These are phyloP conservation scores for Salminus brasiliensis DNA, from an alignment of 2,113 vertebrate genomes.

Conservation along the genomic window DNA sequence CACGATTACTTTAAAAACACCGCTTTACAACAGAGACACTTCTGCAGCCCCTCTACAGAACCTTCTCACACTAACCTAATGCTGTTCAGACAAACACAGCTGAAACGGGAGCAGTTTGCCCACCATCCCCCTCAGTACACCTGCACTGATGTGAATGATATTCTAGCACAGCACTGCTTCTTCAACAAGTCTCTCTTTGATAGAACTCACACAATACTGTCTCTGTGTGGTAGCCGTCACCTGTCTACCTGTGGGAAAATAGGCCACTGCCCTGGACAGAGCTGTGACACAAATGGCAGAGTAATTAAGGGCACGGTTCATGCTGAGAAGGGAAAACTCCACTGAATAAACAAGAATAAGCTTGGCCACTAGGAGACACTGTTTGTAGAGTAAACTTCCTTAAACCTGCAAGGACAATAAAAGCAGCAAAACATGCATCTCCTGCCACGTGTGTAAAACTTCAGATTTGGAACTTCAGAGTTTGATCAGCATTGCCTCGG, in stretches of 20 bases:
- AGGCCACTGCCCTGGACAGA: conserved; percentile 16
- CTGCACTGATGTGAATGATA: conserved; percentile 72
- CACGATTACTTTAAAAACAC: neutral
- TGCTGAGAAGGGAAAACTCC: neutral
- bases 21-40: neutral
- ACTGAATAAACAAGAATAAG: neutral
- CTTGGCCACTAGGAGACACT: conserved; percentile 67
- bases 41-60: neutral
- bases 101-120: conserved; percentile 67
- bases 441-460: no score
- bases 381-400: conserved; percentile 38
- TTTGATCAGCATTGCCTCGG: neutral
- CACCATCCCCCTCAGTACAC: conserved; percentile 35
- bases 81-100: conserved; percentile 29
- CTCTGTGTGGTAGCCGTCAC: conserved; percentile 64
- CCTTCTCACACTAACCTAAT: neutral
- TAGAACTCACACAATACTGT: conserved; percentile 70
- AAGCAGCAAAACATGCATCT: neutral
- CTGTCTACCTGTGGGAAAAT: conserved; percentile 40
- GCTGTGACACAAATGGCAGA: conserved; percentile 16
- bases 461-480: neutral
- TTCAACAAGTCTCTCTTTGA: conserved; percentile 76
- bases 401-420: neutral
- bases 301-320: neutral
- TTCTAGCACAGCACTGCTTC: conserved; percentile 65